phyloP scores from a whole-genome alignment of 2,797 vertebrate species.

The Sciurus vulgaris region DNA sequence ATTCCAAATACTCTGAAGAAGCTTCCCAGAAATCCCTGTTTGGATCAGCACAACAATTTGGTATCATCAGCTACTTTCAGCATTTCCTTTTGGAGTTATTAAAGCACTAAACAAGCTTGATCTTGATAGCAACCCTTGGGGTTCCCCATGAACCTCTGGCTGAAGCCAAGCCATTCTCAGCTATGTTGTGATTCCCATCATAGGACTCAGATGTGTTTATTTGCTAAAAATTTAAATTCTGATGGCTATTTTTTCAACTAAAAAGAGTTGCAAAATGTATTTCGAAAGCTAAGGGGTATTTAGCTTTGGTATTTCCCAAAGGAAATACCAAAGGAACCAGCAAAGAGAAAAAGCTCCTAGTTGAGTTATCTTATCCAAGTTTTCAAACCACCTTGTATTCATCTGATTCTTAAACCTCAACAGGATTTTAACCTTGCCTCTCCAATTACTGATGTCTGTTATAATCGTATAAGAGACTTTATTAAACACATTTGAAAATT shows the following conservation, averaged over 20 bases:
- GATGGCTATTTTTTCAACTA: conserved; percentile 67
- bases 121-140: conserved; percentile 55
- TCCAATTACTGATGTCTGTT: conserved; percentile 71
- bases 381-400: conserved; percentile 18
- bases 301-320: no score
- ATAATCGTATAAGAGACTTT: conserved; percentile 55
- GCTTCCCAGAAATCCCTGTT: conserved; percentile 80
- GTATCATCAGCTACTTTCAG: conserved; percentile 79
- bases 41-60: conserved; percentile 76
- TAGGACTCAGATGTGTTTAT: conserved; percentile 62
- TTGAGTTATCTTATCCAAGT: conserved; percentile 40
- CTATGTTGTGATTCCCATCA: conserved; percentile 52
- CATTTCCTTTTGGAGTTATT: conserved; percentile 76
- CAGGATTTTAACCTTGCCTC: conserved; percentile 65
- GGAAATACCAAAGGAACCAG: conserved; percentile 59
- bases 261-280: conserved; percentile 73
- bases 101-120: conserved; percentile 72
- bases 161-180: conserved; percentile 57
- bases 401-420: conserved; percentile 58
- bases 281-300: conserved; percentile 62
- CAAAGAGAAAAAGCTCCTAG: conserved; percentile 60
- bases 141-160: conserved; percentile 31
- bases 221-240: conserved; percentile 58
- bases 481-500: conserved; percentile 77
- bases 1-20: conserved; percentile 78